Evolutionary conservation across 2,797 vertebrate species (phyloP), one percentile per base, ranked within the genome.

Genomic region (Bradypodion ventrale): DNA sequence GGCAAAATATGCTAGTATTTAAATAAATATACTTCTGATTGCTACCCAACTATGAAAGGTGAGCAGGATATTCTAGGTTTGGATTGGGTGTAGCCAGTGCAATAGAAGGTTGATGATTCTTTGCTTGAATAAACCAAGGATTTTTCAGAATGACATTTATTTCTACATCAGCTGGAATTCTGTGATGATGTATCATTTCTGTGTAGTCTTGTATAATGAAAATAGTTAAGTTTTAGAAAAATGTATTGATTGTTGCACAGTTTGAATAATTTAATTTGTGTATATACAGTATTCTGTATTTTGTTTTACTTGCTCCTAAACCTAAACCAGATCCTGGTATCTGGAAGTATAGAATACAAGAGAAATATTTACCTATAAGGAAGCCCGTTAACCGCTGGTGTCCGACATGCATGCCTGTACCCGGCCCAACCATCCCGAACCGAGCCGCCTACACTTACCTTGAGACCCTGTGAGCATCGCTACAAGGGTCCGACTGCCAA

Each of bases 181-280:
- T 63, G 16, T 49, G 32, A 63, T 52, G 35, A 44, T 52, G 73
- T 52, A 29, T 37, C 16, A 25, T 72, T 84, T 15, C 49, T 78
- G 27, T 40, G 8, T 63, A 73, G 44, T 29, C 37, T 35, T 82
- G 25, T 42, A 25, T 83, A 29, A 15, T 70, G 56, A 62, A 32
- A 66, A n/a, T 13, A 19, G 25, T 78, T 72, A 63, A 8, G 19
- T 73, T 78, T 79, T 72, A 35, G 21, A n/a, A 62, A 78, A n/a
- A 72, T 78, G 16, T 72, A 84, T 79, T n/a, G 37, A 52, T 73
- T 84, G 21, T 35, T 73, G 44, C 35, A 72, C 69, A 79, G 32
- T 49, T 84, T 63, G 56, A 63, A 73, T 49, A 56, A 78, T n/a
- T 78, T 78, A 70, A 63, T n/a, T 84, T 72, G 73, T 78, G 66